Percentiles rank a stretch among this genome's conserved stretches.
These are phyloP conservation scores for Torymus texanus DNA, from an alignment of 2,888 invertebrate species.

Conservation along the genomic window DNA sequence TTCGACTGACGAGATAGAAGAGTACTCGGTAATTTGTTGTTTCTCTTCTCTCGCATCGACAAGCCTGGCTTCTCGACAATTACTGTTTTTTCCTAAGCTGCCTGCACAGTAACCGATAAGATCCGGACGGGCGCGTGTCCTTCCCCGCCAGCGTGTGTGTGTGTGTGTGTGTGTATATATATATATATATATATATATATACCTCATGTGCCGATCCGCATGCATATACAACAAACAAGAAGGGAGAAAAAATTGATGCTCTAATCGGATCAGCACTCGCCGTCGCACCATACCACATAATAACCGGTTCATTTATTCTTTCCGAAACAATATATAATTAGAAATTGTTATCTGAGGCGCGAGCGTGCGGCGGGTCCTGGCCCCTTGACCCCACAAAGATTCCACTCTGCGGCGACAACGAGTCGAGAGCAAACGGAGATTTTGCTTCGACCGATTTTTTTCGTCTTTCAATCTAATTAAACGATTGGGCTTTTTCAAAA, in stretches of 20 bases:
- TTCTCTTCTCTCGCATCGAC: background rate
- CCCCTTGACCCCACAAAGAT: constrained; percentile 26
- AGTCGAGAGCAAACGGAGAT: no score
- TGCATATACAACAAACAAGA: constrained; percentile 12
- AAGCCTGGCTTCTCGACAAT: background rate
- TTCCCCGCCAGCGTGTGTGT: background rate
- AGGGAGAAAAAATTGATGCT: constrained; percentile 6
- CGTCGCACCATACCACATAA: background rate
- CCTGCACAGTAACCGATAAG: constrained; percentile 15
- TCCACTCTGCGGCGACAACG: constrained; percentile 1
- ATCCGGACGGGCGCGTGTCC: constrained; percentile 2
- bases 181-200: no score
- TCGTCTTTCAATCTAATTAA: background rate
- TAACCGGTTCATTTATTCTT: background rate
- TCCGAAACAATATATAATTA: constrained; percentile 42
- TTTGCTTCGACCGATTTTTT: background rate
- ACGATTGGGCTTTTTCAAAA: background rate
- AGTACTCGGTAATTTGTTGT: no score
- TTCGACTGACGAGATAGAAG: no score
- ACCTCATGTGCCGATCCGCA: constrained; percentile 25
- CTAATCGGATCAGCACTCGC: constrained; percentile 8
- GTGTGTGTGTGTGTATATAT: no score
- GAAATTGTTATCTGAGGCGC: constrained; percentile 20
- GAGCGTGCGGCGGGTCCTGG: constrained; percentile 8
- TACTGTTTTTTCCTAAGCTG: constrained; percentile 16